phyloP scores from a whole-genome alignment of 2,797 vertebrate genomes.

The Falco concolor region DNA sequence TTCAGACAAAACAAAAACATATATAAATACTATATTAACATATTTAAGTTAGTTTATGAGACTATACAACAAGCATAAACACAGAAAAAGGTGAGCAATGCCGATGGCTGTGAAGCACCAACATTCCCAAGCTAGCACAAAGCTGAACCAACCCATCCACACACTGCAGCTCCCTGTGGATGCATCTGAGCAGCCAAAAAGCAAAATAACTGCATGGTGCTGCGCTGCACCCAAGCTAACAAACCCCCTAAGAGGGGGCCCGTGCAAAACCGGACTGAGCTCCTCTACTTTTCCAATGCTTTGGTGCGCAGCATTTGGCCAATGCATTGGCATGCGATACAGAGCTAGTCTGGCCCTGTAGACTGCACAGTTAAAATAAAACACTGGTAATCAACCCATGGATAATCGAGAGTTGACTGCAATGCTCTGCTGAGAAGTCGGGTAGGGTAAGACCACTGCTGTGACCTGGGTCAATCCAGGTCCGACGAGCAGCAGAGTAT shows the following conservation, averaged over 20 bases:
- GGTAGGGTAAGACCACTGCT: background rate
- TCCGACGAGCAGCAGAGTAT: background rate
- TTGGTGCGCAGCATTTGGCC: background rate
- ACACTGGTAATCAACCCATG: slow-evolving; percentile 3
- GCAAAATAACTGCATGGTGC: background rate
- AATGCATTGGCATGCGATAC: accelerated
- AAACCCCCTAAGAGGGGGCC: background rate
- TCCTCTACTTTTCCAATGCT: background rate
- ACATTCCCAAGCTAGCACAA: background rate
- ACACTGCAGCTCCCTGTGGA: background rate
- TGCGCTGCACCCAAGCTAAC: background rate
- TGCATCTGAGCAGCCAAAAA: background rate
- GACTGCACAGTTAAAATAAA: background rate
- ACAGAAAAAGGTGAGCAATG: background rate
- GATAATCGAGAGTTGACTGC: slow-evolving; percentile 43
- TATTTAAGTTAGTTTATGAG: slow-evolving; percentile 57
- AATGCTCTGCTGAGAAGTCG: slow-evolving; percentile 1
- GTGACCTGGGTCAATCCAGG: background rate
- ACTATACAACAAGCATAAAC: slow-evolving; percentile 48
- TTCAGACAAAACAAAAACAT: slow-evolving; percentile 12
- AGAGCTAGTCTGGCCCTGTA: background rate
- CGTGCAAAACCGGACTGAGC: accelerated
- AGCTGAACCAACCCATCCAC: background rate
- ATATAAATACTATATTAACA: slow-evolving; percentile 62
- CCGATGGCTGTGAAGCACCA: background rate